phyloP scores from a whole-genome alignment of 2,888 invertebrate species.

The Sesia apiformis region DNA sequence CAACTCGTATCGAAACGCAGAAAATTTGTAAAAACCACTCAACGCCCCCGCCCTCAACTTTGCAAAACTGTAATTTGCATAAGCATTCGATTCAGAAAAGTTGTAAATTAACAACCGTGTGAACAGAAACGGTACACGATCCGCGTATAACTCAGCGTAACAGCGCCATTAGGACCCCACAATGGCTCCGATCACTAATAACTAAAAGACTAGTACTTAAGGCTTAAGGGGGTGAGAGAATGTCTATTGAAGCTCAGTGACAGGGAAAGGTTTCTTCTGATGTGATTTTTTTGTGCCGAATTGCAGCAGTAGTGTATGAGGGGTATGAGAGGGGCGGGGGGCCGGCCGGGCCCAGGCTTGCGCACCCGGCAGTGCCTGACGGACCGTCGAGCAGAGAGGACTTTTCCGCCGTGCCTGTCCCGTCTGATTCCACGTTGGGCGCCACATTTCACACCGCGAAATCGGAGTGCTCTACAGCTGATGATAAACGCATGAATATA shows the following conservation, averaged over 20 bases:
- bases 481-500: neutral
- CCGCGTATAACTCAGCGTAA: slow-evolving; percentile 39
- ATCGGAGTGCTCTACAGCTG: neutral
- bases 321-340: slow-evolving; percentile 28
- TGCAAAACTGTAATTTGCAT: slow-evolving; percentile 28
- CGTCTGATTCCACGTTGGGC: slow-evolving; percentile 44
- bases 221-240: slow-evolving; percentile 39
- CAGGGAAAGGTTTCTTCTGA: slow-evolving; percentile 60
- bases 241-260: slow-evolving; percentile 55
- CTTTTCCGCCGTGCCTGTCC: slow-evolving; percentile 4
- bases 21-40: slow-evolving; percentile 27
- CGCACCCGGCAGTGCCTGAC: slow-evolving; percentile 60
- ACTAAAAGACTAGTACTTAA: slow-evolving; percentile 46
- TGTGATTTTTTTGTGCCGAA: slow-evolving; percentile 61
- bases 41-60: slow-evolving; percentile 17
- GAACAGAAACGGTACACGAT: slow-evolving; percentile 27
- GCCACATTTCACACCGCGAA: slow-evolving; percentile 22
- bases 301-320: slow-evolving; percentile 34
- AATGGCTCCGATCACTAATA: slow-evolving; percentile 48
- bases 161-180: slow-evolving; percentile 47
- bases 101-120: slow-evolving; percentile 36
- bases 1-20: slow-evolving; percentile 26
- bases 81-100: slow-evolving; percentile 38
- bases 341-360: slow-evolving; percentile 61
- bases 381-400: slow-evolving; percentile 27